A percentile compares a stretch with the other conserved stretches of the same genome.
phyloP scores from a whole-genome alignment of 2,113 vertebrate species.

The Hemicordylus capensis region DNA sequence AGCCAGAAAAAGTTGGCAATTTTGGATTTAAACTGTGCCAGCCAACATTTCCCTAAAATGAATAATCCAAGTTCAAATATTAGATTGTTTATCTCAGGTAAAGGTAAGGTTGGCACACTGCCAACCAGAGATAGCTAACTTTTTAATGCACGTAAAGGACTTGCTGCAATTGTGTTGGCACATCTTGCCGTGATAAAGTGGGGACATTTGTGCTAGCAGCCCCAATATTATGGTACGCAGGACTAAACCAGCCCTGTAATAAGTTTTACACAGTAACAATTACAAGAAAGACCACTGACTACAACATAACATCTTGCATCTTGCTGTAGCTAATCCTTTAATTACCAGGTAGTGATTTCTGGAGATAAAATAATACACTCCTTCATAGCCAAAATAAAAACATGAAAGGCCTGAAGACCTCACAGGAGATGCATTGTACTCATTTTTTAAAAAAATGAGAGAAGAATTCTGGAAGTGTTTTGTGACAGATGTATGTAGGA shows the following conservation, averaged over 20 bases:
- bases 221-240: no score
- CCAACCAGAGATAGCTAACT: no score
- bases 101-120: no score
- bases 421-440: background rate
- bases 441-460: constrained; percentile 17
- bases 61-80: no score
- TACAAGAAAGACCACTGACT: background rate
- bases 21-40: no score
- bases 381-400: background rate
- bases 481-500: constrained; percentile 46
- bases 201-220: no score
- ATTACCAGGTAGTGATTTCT: background rate
- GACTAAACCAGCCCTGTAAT: no score
- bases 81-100: no score
- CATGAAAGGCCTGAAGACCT: background rate
- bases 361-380: background rate
- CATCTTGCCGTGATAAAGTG: background rate
- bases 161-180: no score
- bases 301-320: background rate
- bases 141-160: no score
- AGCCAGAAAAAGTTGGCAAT: no score
- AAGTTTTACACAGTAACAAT: background rate
- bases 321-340: background rate
- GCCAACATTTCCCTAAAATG: no score
- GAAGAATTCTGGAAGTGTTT: constrained; percentile 47